Base-by-base conservation (phyloP, 2,888 invertebrate species). In the Xanthia icteritia region DNA sequence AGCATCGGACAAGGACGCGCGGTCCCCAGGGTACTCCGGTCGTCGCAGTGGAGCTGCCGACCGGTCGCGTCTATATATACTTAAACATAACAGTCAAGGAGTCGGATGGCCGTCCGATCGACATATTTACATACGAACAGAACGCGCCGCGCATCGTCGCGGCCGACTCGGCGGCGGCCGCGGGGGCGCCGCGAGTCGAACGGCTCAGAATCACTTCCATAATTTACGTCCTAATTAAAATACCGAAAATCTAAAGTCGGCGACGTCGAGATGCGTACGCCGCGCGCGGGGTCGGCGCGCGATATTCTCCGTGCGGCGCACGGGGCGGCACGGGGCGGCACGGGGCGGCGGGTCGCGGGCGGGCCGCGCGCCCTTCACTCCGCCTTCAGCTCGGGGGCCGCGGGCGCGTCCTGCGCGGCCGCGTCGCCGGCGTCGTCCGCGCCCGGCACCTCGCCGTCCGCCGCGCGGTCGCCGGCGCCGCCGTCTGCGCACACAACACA, bases 171-270 rank as follows among this genome's bases (percentile, higher is more conserved):
- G 61, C 82, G 69, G 79, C 67, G 78, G 75, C 79, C 86, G 82
- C 84, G 86, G 85, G 84, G 89, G 89, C 91, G 89, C 89, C 87
- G 90, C 92, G 89, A 89, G 91, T 91, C 93, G 92, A 93, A 93
- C 92, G 93, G 94, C 94, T 94, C 93, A 93, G 90, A 95, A 92
- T 95, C 95, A 95, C 95, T 95, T 96, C 93, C 93, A 95, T 95
- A 96, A 96, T 96, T 96, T 96, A 96, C 92, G 95, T 95, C 94
- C 94, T 96, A 94, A 94, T 94, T 93, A 95, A 92, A 94, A 95
- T 95, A 96, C 94, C 95, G 95, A 95, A 95, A 94, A 92, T 91
- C 91, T 93, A 93, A 91, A 88, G 90, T 91, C 90, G 90, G 88
- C 90, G 90, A 79, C 73, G 83, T 84, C 81, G 81, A 73, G 86